A percentile compares a stretch with the other conserved stretches of the same genome.
phyloP scores from a whole-genome alignment of 2,797 vertebrate genomes.

The Bryconaethiops microstoma region DNA sequence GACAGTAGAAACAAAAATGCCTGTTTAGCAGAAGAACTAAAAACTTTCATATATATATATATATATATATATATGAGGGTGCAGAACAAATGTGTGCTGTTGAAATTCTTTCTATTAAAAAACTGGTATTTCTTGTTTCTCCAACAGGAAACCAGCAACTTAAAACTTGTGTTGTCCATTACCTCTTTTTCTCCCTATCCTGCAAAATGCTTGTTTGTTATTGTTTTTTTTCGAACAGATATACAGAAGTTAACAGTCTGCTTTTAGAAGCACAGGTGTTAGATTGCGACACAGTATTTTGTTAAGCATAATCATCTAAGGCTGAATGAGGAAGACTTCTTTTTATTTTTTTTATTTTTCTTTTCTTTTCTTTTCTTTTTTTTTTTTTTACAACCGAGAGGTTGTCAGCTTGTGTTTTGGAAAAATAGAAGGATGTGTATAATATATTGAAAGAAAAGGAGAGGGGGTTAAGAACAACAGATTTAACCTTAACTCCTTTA shows the following conservation, averaged over 20 bases:
- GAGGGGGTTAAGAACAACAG: conserved; percentile 42
- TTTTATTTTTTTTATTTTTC: too few relatives aligned
- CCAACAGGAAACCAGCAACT: neutral
- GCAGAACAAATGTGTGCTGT: neutral
- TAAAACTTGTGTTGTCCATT: neutral
- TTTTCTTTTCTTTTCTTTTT: too few relatives aligned
- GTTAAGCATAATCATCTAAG: conserved; percentile 46
- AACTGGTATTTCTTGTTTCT: neutral
- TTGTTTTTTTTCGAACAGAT: conserved; percentile 48
- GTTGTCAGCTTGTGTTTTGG: conserved; percentile 52
- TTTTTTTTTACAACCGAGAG: conserved; percentile 34
- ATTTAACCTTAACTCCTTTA: conserved; percentile 55
- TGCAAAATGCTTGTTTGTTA: conserved; percentile 54
- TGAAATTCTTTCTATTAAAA: neutral
- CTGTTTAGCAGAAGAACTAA: neutral
- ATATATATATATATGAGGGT: neutral
- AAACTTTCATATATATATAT: neutral
- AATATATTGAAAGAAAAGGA: conserved; percentile 46
- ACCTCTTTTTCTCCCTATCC: neutral
- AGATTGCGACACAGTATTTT: conserved; percentile 53
- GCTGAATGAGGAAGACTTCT: conserved; percentile 55
- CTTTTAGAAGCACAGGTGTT: conserved; percentile 54
- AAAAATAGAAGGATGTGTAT: conserved; percentile 54
- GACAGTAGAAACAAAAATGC: neutral
- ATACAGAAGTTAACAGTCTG: conserved; percentile 31